Evolutionary conservation across 2,113 vertebrate species (phyloP), one percentile per base, ranked within the genome.

Genomic region (Bagarius yarrelli): DNA sequence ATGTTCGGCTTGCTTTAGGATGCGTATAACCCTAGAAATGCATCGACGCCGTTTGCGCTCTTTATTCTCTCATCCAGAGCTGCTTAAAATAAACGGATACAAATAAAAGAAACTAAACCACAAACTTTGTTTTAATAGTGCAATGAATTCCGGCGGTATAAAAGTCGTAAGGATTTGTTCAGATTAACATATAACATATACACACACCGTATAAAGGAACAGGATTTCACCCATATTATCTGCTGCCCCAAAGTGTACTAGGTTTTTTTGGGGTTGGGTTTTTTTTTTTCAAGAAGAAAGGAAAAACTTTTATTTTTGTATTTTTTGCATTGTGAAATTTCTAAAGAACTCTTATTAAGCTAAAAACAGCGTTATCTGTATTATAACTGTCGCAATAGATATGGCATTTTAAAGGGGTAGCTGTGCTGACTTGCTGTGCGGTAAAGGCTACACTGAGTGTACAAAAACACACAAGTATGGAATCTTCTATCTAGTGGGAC

Each of bases 231-330:
- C 88, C 87, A 87, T 50, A 87, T 36, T 82, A 81, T 87, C 83
- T 82, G 82, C 66, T 84, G 79, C 87, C 80, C 85, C 50, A 69
- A 63, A 59, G 60, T 71, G 34, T 79, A 71, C 21, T 56, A 36
- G 40, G n/a, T n/a, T n/a, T n/a, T n/a, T n/a, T n/a, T n/a, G n/a
- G n/a, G n/a, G n/a, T n/a, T n/a, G n/a, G n/a, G n/a, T n/a, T n/a
- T n/a, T n/a, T n/a, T n/a, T n/a, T n/a, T n/a, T n/a, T n/a, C n/a
- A n/a, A n/a, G n/a, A 40, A 30, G 25, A 52, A 50, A 47, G 34
- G 21, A n/a, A 57, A 69, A 36, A 12, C 81, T 85, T 81, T 89
- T 92, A 91, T 93, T 93, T 93, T 93, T 93, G 79, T 92, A 91
- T 85, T 69, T 90, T 90, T 87, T 87, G 80, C 78, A 85, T 84